A percentile compares a stretch with the other conserved stretches of the same genome.
phyloP scores from a whole-genome alignment of 2,797 vertebrate species.

The Sebastes reedi region DNA sequence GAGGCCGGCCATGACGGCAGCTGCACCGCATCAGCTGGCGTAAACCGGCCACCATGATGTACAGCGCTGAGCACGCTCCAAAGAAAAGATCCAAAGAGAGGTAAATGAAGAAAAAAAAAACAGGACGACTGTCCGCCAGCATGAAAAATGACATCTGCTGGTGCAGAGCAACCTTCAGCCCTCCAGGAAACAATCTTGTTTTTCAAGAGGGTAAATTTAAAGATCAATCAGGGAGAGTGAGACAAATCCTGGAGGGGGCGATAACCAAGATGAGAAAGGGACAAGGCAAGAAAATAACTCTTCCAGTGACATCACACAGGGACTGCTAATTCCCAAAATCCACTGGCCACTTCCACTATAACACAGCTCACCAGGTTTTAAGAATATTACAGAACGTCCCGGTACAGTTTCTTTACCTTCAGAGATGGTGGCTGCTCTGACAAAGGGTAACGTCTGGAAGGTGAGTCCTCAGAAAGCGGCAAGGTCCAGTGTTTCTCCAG shows the following conservation, averaged over 20 bases:
- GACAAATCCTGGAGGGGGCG: slow-evolving; percentile 77
- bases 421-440: slow-evolving; percentile 64
- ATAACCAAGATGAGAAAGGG: slow-evolving; percentile 66
- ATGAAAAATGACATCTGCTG: slow-evolving; percentile 91
- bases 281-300: slow-evolving; percentile 21
- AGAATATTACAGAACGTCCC: neutral
- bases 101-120: slow-evolving; percentile 76
- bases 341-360: neutral
- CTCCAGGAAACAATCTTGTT: slow-evolving; percentile 89
- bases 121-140: slow-evolving; percentile 61
- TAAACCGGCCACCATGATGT: slow-evolving; percentile 87
- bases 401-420: slow-evolving; percentile 39
- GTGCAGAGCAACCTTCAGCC: slow-evolving; percentile 84
- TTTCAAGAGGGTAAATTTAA: slow-evolving; percentile 88
- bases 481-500: slow-evolving; percentile 85
- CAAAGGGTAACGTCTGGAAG: slow-evolving; percentile 73
- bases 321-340: slow-evolving; percentile 16
- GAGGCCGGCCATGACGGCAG: slow-evolving; percentile 73
- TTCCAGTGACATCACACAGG: slow-evolving; percentile 3
- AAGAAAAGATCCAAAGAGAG: slow-evolving; percentile 87
- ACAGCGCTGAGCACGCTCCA: slow-evolving; percentile 87
- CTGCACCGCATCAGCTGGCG: slow-evolving; percentile 84
- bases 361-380: neutral
- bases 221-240: slow-evolving; percentile 85
- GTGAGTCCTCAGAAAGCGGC: slow-evolving; percentile 73